Conservation (phyloP, 2,888 invertebrate genomes). For the Perdita meconis region DNA sequence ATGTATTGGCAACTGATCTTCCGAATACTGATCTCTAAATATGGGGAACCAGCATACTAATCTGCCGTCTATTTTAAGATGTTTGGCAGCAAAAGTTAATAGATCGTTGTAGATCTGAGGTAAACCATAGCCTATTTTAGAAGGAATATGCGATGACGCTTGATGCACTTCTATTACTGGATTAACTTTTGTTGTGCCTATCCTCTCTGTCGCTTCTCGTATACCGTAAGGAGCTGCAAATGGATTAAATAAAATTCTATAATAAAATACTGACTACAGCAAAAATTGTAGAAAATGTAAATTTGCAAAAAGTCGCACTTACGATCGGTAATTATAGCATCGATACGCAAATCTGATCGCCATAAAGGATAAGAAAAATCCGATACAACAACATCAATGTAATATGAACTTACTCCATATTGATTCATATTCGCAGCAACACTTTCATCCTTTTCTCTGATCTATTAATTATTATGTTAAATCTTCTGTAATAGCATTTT, state of each 20-base stretch:
- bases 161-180: constrained; percentile 88
- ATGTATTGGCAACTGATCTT: constrained; percentile 91
- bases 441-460: constrained; percentile 92
- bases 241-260: constrained; percentile 23
- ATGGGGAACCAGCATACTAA: constrained; percentile 98
- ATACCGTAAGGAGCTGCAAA: constrained; percentile 97
- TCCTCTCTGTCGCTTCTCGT: constrained; percentile 95
- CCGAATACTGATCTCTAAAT: constrained; percentile 90
- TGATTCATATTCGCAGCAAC: constrained; percentile 95
- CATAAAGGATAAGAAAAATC: constrained; percentile 95
- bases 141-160: constrained; percentile 90
- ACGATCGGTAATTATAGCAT: constrained; percentile 98
- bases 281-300: background rate
- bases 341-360: constrained; percentile 89
- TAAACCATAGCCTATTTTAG: constrained; percentile 94
- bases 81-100: constrained; percentile 91
- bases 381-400: constrained; percentile 95
- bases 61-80: constrained; percentile 90
- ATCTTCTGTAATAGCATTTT: too few relatives aligned
- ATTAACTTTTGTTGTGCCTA: constrained; percentile 87
- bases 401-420: constrained; percentile 90
- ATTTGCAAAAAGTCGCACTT: constrained; percentile 82
- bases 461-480: constrained; percentile 81
- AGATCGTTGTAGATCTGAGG: constrained; percentile 94
- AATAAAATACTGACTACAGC: constrained; percentile 9